Evolutionary conservation across 1,140 invertebrate genomes (phyloP), one percentile per base, ranked within the genome.

Genomic region (Aphidius ervi): DNA sequence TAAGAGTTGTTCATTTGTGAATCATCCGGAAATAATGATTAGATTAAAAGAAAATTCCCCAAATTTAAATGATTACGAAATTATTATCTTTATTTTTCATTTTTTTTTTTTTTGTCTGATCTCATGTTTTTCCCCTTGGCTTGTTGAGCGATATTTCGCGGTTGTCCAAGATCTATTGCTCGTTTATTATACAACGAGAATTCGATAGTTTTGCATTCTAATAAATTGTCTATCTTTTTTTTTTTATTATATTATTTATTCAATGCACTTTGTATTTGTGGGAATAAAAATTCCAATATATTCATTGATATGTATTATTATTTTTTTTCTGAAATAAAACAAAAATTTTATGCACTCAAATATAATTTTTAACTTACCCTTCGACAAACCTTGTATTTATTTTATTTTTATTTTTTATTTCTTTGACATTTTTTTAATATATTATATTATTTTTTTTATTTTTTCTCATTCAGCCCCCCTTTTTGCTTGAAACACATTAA

Each of bases 401-500:
- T 20, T 39, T 43, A 9, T 42, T 39, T 50, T 43, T 50, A 37
- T 39, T 31, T 39, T 46, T n/a, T n/a, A n/a, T n/a, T n/a, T 43
- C 20, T 46, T 54, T 55, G 40, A 16, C 16, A 16, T 16, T 16
- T 23, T 37, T 60, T 54, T 20, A 31, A 31, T 31, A 31, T 31
- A 31, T 53, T 16, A 16, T 16, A 0, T 16, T 16, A 16, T 16
- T 16, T 16, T 43, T 31, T 31, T 31, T 31, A 31, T 31, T 31
- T 31, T 31, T 16, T 16, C 16, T 37, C 58, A 41, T 49, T 61
- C 40, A 39, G 52, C 31, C 31, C 54, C 42, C 52, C 53, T 61
- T 61, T 65, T 31, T 31, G 66, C 70, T 65, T 65, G 66, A 68
- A 70, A 73, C 65, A 65, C 68, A 69, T 71, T 72, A 73, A 74